phyloP scores from a whole-genome alignment of 1,140 invertebrate genomes.

The Venustaconcha ellipsiformis region DNA sequence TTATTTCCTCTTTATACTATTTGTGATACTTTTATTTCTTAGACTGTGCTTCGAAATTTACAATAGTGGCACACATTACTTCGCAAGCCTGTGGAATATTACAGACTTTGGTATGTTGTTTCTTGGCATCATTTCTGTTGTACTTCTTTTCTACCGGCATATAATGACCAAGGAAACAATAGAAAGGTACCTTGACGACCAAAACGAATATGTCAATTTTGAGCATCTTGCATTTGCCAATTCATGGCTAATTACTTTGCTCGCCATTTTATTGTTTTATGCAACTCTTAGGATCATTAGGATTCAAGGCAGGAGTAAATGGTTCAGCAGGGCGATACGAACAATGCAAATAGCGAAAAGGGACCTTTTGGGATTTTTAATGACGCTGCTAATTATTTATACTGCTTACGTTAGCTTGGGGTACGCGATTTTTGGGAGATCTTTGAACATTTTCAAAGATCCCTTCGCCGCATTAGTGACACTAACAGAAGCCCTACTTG shows the following conservation, averaged over 20 bases:
- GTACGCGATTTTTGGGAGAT: conserved; percentile 46
- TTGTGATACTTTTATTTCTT: conserved; percentile 13
- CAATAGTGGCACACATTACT: conserved; percentile 6
- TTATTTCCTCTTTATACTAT: conserved; percentile 26
- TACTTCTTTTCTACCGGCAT: conserved; percentile 19
- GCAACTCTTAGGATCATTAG: conserved; percentile 28
- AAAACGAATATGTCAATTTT: conserved; percentile 44
- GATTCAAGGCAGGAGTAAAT: conserved; percentile 46
- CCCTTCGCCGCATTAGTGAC: conserved; percentile 41
- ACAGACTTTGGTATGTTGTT: conserved; percentile 18
- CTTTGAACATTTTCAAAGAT: conserved; percentile 44
- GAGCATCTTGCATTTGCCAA: conserved; percentile 44
- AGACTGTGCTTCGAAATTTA: background rate
- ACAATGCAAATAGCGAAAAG: conserved; percentile 28
- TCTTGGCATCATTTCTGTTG: conserved; percentile 14
- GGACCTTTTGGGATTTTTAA: conserved; percentile 49
- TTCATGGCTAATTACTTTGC: conserved; percentile 26
- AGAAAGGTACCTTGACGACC: conserved; percentile 8
- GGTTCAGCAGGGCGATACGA: conserved; percentile 35
- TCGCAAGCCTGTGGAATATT: conserved; percentile 31
- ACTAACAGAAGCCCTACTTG: conserved; percentile 73
- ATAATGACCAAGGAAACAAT: conserved; percentile 19
- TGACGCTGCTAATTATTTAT: conserved; percentile 55
- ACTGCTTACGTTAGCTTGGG: conserved; percentile 49
- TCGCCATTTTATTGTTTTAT: conserved; percentile 38